Conservation (phyloP, 2,113 vertebrate species). For the Vulpes vulpes region DNA sequence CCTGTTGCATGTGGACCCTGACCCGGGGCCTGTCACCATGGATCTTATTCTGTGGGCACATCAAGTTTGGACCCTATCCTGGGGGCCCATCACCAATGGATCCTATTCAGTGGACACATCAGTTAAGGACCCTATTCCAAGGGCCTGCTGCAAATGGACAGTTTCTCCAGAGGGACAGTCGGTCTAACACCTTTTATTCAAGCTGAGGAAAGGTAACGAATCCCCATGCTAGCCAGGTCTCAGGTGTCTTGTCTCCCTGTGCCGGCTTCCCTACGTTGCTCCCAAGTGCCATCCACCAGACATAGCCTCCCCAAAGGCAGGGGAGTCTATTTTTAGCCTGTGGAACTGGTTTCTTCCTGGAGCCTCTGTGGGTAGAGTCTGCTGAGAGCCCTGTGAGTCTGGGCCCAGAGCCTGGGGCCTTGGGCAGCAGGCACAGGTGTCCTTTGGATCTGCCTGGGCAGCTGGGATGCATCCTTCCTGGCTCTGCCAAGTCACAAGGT, state of each 20-base stretch:
- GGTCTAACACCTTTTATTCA: accelerated
- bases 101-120: too few relatives aligned
- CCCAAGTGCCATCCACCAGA: neutral
- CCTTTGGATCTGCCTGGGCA: too few relatives aligned
- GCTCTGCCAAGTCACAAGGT: neutral
- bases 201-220: accelerated
- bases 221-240: neutral
- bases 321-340: neutral
- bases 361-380: neutral
- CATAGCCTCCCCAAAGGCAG: neutral
- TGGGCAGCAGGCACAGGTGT: accelerated
- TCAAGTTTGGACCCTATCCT: neutral
- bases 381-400: neutral
- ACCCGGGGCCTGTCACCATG: too few relatives aligned
- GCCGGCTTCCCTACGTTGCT: accelerated
- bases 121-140: neutral
- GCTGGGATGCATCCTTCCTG: accelerated
- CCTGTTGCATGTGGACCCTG: accelerated
- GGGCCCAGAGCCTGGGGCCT: neutral
- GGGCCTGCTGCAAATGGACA: neutral
- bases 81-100: neutral
- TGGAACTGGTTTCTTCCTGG: neutral
- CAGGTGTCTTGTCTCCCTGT: neutral
- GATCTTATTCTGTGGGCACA: too few relatives aligned
- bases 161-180: accelerated